phyloP scores from a whole-genome alignment of 1,140 invertebrate genomes.

The Drosophila leontia region DNA sequence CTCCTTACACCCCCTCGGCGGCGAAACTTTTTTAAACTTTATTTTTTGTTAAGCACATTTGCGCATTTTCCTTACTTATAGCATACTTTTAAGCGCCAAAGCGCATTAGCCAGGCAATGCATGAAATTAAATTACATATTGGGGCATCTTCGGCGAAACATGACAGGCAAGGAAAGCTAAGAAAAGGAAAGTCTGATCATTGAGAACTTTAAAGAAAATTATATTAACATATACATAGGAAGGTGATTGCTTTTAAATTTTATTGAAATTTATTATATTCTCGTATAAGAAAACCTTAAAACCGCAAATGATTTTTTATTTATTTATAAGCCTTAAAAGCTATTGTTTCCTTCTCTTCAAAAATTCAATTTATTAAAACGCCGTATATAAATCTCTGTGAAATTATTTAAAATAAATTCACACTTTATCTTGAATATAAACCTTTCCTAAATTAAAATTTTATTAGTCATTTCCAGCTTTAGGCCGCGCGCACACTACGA shows the following conservation, averaged over 20 bases:
- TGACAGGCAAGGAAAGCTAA: conserved; percentile 23
- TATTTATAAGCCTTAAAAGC: background rate
- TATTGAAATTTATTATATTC: background rate
- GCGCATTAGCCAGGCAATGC: conserved; percentile 81
- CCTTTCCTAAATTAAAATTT: background rate
- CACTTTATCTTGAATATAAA: background rate
- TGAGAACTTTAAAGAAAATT: background rate
- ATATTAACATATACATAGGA: background rate
- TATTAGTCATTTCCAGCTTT: background rate
- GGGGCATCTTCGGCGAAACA: conserved; percentile 4
- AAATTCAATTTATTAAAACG: background rate
- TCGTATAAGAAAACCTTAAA: background rate
- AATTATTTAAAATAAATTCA: background rate
- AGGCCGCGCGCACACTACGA: no score
- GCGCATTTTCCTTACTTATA: conserved; percentile 76
- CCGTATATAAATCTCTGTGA: background rate
- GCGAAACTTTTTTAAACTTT: conserved; percentile 41
- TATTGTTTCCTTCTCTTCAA: background rate
- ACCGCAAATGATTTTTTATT: no score
- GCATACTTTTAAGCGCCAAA: conserved; percentile 78
- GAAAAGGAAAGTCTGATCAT: background rate
- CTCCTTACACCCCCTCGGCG: background rate
- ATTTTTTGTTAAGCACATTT: conserved; percentile 80
- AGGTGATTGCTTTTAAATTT: background rate
- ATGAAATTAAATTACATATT: conserved; percentile 81